Evolutionary conservation across 1,140 invertebrate genomes (phyloP).

Genomic region (Drosophila chauvacae): DNA sequence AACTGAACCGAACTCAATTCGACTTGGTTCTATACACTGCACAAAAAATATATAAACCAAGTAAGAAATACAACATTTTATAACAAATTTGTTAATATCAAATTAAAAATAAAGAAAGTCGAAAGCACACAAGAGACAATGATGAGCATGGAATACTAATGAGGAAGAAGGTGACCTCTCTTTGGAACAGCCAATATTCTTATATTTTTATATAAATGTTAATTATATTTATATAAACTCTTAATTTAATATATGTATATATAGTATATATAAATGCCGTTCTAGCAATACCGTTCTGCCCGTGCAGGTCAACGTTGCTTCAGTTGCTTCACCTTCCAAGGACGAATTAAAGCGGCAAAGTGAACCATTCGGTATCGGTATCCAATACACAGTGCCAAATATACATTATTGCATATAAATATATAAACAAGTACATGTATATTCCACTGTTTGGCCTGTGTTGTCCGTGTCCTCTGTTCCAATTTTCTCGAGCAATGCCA

Average conservation of each 20-base stretch:
- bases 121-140: too few relatives aligned
- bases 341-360: conserved; percentile 34
- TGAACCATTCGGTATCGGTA: conserved; percentile 26
- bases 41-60: background rate
- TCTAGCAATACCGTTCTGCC: background rate
- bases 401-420: background rate
- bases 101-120: background rate
- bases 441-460: background rate
- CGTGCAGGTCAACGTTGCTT: conserved; percentile 13
- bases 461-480: background rate
- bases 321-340: conserved; percentile 15
- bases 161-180: too few relatives aligned
- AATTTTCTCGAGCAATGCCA: conserved; percentile 50
- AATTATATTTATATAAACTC: too few relatives aligned
- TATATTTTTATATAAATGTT: background rate
- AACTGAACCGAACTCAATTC: conserved; percentile 26
- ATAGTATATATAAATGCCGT: too few relatives aligned
- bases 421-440: background rate
- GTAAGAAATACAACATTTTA: background rate
- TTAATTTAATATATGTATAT: too few relatives aligned
- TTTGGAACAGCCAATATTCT: too few relatives aligned
- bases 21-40: conserved; percentile 5
- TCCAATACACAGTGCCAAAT: conserved; percentile 24
- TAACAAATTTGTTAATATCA: background rate
- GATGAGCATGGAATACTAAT: too few relatives aligned